phyloP scores from a whole-genome alignment of 2,113 vertebrate species.

The Zeus faber region DNA sequence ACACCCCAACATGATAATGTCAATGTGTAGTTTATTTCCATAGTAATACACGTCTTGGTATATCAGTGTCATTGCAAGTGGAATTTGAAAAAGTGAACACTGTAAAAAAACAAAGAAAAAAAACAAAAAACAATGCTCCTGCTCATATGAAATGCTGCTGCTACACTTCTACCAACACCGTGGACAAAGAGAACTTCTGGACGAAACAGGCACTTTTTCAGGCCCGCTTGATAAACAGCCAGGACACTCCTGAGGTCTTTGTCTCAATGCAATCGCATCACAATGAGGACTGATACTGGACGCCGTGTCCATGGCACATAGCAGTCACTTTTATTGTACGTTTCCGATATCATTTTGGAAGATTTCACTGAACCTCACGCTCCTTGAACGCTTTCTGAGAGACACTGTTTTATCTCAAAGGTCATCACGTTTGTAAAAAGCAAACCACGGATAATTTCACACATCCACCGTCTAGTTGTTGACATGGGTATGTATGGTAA shows the following conservation, averaged over 20 bases:
- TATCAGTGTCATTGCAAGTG: conserved; percentile 51
- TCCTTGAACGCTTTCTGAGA: too few relatives aligned
- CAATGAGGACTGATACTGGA: conserved; percentile 27
- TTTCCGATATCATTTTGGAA: too few relatives aligned
- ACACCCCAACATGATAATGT: conserved; percentile 23
- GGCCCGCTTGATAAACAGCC: conserved; percentile 36
- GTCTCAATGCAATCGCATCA: too few relatives aligned
- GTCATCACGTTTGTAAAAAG: too few relatives aligned
- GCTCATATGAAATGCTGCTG: conserved; percentile 39
- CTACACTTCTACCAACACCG: conserved; percentile 10
- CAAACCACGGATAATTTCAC: too few relatives aligned
- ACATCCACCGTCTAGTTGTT: too few relatives aligned
- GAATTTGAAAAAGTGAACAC: conserved; percentile 45
- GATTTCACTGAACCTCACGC: too few relatives aligned
- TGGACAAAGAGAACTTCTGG: conserved; percentile 5
- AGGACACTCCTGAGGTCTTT: conserved; percentile 30
- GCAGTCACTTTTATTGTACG: too few relatives aligned
- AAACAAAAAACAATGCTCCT: conserved; percentile 41
- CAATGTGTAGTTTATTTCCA: conserved; percentile 62
- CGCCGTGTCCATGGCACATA: conserved; percentile 20
- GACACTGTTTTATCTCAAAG: conserved; percentile 14
- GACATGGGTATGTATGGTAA: too few relatives aligned
- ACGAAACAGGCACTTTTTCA: conserved; percentile 31
- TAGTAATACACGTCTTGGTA: conserved; percentile 59
- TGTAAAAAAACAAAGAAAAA: conserved; percentile 32